Evolutionary conservation across 2,888 invertebrate genomes (phyloP), one percentile per base, ranked within the genome.

Genomic region (Choreutis nemorana): DNA sequence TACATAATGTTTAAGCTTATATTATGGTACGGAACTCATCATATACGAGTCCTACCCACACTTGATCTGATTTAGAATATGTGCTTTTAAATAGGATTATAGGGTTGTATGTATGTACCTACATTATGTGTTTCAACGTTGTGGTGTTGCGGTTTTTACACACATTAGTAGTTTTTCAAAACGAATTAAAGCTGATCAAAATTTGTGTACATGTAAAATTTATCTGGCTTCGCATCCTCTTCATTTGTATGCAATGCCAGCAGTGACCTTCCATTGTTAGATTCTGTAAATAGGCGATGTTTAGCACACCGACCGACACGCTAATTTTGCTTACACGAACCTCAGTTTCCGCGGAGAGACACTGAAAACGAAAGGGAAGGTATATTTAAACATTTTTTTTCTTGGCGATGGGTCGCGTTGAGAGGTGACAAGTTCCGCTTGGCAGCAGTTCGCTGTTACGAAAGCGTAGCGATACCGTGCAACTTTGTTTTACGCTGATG

Each of bases 191-290:
- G n/a, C n/a, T n/a, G n/a, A n/a, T n/a, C n/a, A n/a, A n/a, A n/a
- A n/a, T n/a, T n/a, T n/a, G n/a, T n/a, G n/a, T n/a, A n/a, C n/a
- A n/a, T n/a, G n/a, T n/a, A n/a, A n/a, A n/a, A n/a, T n/a, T n/a
- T n/a, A n/a, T n/a, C n/a, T n/a, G n/a, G n/a, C n/a, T n/a, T 23
- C 11, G 10, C 9, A 11, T 23, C 23, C 13, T 23, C 23, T 23
- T 23, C 23, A 23, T 10, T 23, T 11, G 23, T 23, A 23, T 23
- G 23, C 23, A 11, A 11, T 23, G 13, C 23, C 23, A 6, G 10
- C n/a, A 15, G 14, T 59, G 73, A 61, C 77, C 75, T 77, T 77
- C 71, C 62, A 68, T 72, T 75, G 71, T 72, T 55, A 40, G 57
- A 50, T 45, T 55, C 56, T 61, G 54, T 59, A 68, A 66, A 73